These are phyloP conservation scores for Gymnogyps californianus DNA, from an alignment of 2,113 vertebrate genomes.

Conservation along the genomic window DNA sequence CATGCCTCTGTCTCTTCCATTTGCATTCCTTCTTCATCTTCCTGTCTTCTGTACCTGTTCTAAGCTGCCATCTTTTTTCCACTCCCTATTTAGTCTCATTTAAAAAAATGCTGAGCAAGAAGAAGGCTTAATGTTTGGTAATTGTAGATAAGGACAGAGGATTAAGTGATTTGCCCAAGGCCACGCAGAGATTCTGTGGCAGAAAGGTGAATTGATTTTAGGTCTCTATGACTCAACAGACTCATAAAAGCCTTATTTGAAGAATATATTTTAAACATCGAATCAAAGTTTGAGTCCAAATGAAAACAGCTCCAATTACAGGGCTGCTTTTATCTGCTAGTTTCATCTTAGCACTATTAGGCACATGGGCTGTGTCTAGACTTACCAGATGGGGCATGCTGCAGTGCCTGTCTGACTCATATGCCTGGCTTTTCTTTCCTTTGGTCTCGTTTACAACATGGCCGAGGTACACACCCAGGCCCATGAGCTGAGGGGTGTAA, in stretches of 20 bases:
- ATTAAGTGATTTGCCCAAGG: conserved; percentile 21
- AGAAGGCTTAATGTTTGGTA: neutral
- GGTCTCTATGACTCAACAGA: neutral
- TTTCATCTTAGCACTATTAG: neutral
- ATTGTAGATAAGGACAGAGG: neutral
- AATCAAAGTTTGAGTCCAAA: conserved; percentile 16
- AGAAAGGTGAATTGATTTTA: conserved; percentile 24
- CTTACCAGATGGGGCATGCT: neutral
- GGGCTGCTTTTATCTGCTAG: conserved; percentile 19
- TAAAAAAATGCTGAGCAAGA: neutral
- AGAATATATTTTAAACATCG: conserved; percentile 5
- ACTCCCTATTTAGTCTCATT: neutral
- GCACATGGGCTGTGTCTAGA: conserved; percentile 15
- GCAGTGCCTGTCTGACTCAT: neutral
- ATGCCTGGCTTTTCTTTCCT: neutral
- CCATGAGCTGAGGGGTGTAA: neutral
- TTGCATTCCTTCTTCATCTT: neutral
- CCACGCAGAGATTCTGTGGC: neutral
- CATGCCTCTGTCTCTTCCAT: neutral
- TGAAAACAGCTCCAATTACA: conserved; percentile 30
- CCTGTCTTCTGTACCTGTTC: neutral
- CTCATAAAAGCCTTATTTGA: neutral
- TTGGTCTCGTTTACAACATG: neutral
- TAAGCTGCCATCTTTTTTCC: neutral
- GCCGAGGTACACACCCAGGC: neutral